Percentiles rank a stretch among this genome's conserved stretches.
phyloP scores from a whole-genome alignment of 2,113 vertebrate genomes.

The Physeter macrocephalus region DNA sequence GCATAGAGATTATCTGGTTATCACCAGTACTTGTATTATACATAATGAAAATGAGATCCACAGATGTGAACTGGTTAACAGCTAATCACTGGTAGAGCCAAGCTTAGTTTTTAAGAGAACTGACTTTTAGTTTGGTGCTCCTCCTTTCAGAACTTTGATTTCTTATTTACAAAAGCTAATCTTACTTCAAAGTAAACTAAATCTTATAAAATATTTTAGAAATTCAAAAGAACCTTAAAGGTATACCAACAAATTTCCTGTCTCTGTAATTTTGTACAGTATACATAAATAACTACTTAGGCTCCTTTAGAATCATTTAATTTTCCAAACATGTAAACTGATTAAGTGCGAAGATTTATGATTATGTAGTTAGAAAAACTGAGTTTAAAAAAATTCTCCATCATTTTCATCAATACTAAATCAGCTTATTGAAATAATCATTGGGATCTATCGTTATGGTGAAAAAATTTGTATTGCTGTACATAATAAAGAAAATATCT shows the following conservation, averaged over 20 bases:
- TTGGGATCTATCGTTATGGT: not conserved
- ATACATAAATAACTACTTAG: not conserved
- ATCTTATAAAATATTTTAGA: not conserved
- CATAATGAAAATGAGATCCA: not conserved
- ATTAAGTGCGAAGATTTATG: not conserved
- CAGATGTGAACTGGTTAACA: not conserved
- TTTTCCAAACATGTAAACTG: not conserved
- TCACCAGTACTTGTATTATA: not conserved
- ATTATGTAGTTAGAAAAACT: not conserved
- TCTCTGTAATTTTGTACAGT: not conserved
- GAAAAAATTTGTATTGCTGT: not conserved
- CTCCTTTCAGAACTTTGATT: not conserved
- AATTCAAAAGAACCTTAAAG: not conserved
- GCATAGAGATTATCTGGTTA: not conserved
- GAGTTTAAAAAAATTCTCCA: not conserved
- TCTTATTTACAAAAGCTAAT: not conserved
- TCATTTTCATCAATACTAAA: constrained; percentile 9
- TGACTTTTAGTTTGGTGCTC: not conserved
- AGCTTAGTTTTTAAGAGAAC: not conserved
- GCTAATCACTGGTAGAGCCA: not conserved
- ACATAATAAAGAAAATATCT: not conserved
- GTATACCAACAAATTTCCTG: not conserved
- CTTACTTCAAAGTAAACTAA: not conserved
- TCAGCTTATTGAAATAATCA: not conserved
- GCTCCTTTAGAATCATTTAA: not conserved